These are phyloP conservation scores for Drosophila ohnishii DNA, from an alignment of 1,140 invertebrate species.

Conservation along the genomic window DNA sequence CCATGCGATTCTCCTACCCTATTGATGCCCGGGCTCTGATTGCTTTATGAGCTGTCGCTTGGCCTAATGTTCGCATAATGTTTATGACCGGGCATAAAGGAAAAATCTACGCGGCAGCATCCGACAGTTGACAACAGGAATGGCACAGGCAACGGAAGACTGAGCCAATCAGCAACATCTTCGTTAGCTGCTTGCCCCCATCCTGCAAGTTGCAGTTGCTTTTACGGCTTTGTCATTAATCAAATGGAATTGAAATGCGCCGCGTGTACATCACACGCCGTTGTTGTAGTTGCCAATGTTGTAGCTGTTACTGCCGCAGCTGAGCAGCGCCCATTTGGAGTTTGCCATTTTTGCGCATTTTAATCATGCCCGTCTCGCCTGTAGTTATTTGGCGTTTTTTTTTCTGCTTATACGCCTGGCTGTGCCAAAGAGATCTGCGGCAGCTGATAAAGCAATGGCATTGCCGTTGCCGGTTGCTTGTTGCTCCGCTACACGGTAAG, in stretches of 20 bases:
- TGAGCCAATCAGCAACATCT: slow-evolving; percentile 77
- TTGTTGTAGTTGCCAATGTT: slow-evolving; percentile 46
- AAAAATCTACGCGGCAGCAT: slow-evolving; percentile 45
- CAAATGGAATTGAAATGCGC: slow-evolving; percentile 81
- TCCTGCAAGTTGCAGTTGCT: slow-evolving; percentile 73
- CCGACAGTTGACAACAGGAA: slow-evolving; percentile 74
- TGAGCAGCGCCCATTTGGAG: slow-evolving; percentile 76
- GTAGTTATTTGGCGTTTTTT: slow-evolving; percentile 72
- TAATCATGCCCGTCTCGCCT: slow-evolving; percentile 77
- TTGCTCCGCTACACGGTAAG: slow-evolving; percentile 3
- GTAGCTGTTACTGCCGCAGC: slow-evolving; percentile 44
- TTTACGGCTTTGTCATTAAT: slow-evolving; percentile 81
- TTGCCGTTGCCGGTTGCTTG: slow-evolving; percentile 41
- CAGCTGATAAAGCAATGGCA: slow-evolving; percentile 66
- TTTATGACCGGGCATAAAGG: slow-evolving; percentile 59
- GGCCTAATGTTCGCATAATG: slow-evolving; percentile 55
- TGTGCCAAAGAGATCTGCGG: slow-evolving; percentile 68
- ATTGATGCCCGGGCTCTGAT: slow-evolving; percentile 46
- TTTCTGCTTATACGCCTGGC: slow-evolving; percentile 40
- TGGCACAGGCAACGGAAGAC: slow-evolving; percentile 31
- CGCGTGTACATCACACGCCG: slow-evolving; percentile 76
- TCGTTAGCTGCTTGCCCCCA: slow-evolving; percentile 50
- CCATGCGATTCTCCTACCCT: slow-evolving; percentile 3
- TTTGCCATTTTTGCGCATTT: slow-evolving; percentile 79
- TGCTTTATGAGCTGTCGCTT: slow-evolving; percentile 55